Conservation (phyloP, 23 tunicate species). For the Corella eumyota region DNA sequence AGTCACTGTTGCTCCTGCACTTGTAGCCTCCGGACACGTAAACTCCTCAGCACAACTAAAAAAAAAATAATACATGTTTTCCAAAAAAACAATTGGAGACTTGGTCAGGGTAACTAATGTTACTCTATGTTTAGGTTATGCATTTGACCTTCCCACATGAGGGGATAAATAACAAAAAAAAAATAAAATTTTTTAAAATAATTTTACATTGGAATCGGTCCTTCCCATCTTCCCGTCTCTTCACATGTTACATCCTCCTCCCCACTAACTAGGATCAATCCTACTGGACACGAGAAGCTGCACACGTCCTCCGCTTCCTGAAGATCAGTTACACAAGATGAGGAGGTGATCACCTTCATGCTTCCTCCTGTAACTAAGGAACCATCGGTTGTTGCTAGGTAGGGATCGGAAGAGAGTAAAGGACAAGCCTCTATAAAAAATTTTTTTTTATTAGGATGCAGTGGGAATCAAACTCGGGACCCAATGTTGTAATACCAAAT, state of each 20-base stretch:
- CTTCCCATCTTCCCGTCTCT: not conserved
- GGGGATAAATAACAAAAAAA: too few species aligned
- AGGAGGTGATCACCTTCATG: constrained; percentile 7
- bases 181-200: not conserved
- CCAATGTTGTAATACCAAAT: too few species aligned
- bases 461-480: too few species aligned
- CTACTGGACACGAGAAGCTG: constrained; percentile 20
- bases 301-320: constrained; percentile 2
- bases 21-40: too few species aligned
- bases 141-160: too few species aligned
- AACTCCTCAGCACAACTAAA: too few species aligned
- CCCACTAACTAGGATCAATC: constrained; percentile 8
- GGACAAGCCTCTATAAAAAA: constrained; percentile 19
- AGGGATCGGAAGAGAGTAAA: constrained; percentile 3
- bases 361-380: not conserved
- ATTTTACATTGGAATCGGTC: constrained; percentile 12
- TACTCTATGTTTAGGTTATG: too few species aligned
- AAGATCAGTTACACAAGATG: constrained; percentile 6
- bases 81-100: too few species aligned
- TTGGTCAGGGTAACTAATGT: too few species aligned
- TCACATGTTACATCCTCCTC: constrained; percentile 4
- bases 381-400: constrained; percentile 8
- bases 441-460: too few species aligned
- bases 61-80: too few species aligned
- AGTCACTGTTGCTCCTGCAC: too few species aligned